Base-by-base conservation (phyloP, 2,797 vertebrate genomes). In the Zenarchopterus dispar region DNA sequence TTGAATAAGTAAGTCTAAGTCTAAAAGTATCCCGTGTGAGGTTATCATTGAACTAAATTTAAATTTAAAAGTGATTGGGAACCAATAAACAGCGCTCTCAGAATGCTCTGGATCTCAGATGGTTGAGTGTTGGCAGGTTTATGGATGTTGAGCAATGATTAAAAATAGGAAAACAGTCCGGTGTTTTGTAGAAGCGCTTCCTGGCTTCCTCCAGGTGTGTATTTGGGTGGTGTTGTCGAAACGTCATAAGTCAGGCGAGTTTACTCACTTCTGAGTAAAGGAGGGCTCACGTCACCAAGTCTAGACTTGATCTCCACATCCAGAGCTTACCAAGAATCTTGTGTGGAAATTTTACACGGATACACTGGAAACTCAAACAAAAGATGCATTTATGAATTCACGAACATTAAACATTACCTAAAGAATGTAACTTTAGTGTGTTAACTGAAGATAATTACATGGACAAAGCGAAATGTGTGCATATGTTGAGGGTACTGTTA, bases 201-300 rank as follows among this genome's bases (percentile, higher is more conserved):
- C 1, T 6, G 43, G 8, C 5, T 15, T 48, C 45, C 24, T 0
- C 45, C 78, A 80, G 64, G 73, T 74, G 56, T 69, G 66, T 65
- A 41, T 22, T 54, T 69, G 66, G 60, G 44, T 22, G n/a, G 26
- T 46, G 44, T 18, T 21, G 61, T 54, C 31, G 64, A 58, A 16
- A 7, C 6, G 6, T 10, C 0, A 17, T 49, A 52, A 58, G 24
- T 80, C 65, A 82, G 55, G 56, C 28, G 46, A 22, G 24, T 46
- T 87, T 73, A 84, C 57, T 88, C 80, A 84, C 60, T 74, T 75
- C 63, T 84, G 89, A 87, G 62, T 87, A 75, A 90, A 50, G 44
- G 23, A 48, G 41, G 18, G 24, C 42, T 86, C 72, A 78, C 22
- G 9, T 22, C 15, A 17, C 39, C 2, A 0, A 59, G 87, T 85